Base-by-base conservation (phyloP, 2,888 invertebrate species). In the Ichneumoninae sp. region DNA sequence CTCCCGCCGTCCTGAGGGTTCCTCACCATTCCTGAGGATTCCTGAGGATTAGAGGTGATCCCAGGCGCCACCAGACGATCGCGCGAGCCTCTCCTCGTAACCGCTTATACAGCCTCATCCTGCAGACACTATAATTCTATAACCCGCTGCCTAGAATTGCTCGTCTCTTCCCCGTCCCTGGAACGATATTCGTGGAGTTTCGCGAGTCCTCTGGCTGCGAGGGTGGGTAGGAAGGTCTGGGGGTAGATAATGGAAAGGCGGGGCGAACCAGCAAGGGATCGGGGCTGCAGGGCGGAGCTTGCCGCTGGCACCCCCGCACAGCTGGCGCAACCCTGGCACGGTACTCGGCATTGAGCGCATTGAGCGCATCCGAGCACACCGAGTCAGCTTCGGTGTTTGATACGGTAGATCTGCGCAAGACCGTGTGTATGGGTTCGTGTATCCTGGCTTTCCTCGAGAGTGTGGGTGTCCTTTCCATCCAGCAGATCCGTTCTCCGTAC, bases 241-340 rank as follows among this genome's bases (percentile, higher is more conserved):
- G 40, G 82, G 77, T 50, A 40, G 81, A 86, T 84, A 81, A 80
- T 79, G 82, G 86, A 85, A 87, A 69, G 82, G 82, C 84, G 80
- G 80, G 75, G 81, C 79, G 52, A 71, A 76, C 83, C 81, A 85
- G 84, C 83, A 85, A 80, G 30, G 71, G 86, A 74, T 79, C 76
- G 87, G 80, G 60, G 66, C 76, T 77, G 60, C 66, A 71, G 81
- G 84, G 84, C 84, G 84, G 84, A 81, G 84, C 84, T 78, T 84
- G 44, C 47, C 19, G 57, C 57, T 26, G 72, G 65, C 44, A 68
- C 60, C 72, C 80, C 80, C 22, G 66, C 65, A 4, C 52, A 33
- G 50, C 62, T 47, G 36, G 50, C 33, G n/a, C 26, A 33, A 33
- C 62, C 62, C 62, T 65, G 22, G 5, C 36, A 26, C 74, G 62